Conservation (phyloP, 2,797 vertebrate species). For the Falco novaeseelandiae region DNA sequence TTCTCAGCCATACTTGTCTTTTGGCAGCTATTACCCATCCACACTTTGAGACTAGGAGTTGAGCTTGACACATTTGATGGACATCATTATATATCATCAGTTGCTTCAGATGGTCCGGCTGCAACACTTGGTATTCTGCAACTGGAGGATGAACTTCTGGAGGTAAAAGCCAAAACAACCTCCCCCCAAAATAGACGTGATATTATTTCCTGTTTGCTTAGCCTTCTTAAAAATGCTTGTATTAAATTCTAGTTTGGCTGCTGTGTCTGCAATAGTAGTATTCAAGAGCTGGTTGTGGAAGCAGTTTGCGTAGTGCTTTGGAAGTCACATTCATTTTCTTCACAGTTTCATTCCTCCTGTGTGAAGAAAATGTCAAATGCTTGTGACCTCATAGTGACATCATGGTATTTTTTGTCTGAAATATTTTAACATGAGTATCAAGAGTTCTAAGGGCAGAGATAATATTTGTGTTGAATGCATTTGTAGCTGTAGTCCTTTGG, state of each 20-base stretch:
- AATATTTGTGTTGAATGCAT: background rate
- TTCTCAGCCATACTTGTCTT: background rate
- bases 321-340: background rate
- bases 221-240: background rate
- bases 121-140: constrained; percentile 85
- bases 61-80: constrained; percentile 95
- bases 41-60: constrained; percentile 91
- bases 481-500: background rate
- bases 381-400: background rate
- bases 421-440: background rate
- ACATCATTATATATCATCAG: constrained; percentile 94
- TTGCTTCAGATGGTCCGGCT: constrained; percentile 87
- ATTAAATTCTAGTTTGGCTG: background rate
- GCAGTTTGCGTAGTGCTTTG: background rate
- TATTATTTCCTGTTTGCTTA: background rate
- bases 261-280: background rate
- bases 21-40: constrained; percentile 89
- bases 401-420: background rate
- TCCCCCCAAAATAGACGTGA: background rate
- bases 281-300: background rate
- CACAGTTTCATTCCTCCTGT: background rate
- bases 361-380: background rate
- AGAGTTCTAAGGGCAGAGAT: background rate
- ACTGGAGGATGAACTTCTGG: constrained; percentile 92
- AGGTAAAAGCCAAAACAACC: constrained; percentile 78